A percentile compares a stretch with the other conserved stretches of the same genome.
These are phyloP conservation scores for Hippocampus abdominalis DNA, from an alignment of 2,113 vertebrate species.

Conservation along the genomic window DNA sequence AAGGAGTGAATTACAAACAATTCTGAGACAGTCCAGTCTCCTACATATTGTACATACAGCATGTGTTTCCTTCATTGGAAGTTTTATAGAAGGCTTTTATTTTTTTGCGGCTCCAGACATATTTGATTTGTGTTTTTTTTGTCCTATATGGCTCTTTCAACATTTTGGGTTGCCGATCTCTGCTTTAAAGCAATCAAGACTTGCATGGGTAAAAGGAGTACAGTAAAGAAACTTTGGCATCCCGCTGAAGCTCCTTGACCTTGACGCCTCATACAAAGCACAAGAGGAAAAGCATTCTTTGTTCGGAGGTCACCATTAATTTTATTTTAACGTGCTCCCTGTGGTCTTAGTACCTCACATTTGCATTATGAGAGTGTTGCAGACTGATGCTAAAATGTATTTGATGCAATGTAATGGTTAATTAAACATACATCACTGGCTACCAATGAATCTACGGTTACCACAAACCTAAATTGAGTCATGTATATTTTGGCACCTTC, in stretches of 20 bases:
- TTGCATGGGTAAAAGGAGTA: conserved; percentile 38
- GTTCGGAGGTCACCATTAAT: conserved; percentile 38
- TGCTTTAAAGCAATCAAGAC: conserved; percentile 47
- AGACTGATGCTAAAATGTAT: conserved; percentile 32
- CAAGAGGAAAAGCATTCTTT: conserved; percentile 17
- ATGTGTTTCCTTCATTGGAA: no score
- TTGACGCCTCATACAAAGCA: conserved; percentile 25
- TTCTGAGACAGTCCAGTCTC: no score
- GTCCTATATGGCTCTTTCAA: no score
- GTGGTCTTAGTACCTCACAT: conserved; percentile 22
- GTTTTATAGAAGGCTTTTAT: no score
- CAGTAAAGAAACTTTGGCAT: conserved; percentile 30
- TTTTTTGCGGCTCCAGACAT: no score
- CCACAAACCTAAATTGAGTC: conserved; percentile 53
- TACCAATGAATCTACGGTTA: conserved; percentile 8
- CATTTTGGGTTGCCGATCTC: no score
- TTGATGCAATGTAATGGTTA: conserved; percentile 29
- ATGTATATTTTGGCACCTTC: conserved; percentile 41
- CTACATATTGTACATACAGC: no score
- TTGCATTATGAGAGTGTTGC: conserved; percentile 39
- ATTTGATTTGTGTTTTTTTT: no score
- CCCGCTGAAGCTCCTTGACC: conserved; percentile 22
- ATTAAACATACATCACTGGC: conserved; percentile 37
- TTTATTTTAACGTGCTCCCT: conserved; percentile 47
- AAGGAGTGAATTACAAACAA: no score